A percentile compares a stretch with the other conserved stretches of the same genome.
These are phyloP conservation scores for Listrodromus nycthemerus DNA, from an alignment of 2,888 invertebrate species.

Conservation along the genomic window DNA sequence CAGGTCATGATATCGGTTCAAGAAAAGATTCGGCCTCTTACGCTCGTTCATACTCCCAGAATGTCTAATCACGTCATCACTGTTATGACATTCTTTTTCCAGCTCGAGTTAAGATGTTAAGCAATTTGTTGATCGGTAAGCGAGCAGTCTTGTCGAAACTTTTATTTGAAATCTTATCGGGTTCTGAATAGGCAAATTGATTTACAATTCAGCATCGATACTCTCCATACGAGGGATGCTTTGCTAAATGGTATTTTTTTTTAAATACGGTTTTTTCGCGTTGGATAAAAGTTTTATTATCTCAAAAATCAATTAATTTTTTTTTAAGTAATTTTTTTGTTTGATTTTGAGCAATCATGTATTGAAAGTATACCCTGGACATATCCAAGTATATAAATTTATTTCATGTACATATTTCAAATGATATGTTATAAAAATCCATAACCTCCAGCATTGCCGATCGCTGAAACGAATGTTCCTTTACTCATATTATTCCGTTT, in stretches of 20 bases:
- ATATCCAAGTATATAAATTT: too few species aligned
- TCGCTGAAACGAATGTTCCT: background rate
- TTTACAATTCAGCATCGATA: background rate
- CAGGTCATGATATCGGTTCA: constrained; percentile 53
- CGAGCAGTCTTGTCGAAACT: background rate
- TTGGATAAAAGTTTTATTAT: too few species aligned
- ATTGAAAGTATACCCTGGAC: too few species aligned
- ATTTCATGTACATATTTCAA: too few species aligned
- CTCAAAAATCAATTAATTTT: too few species aligned
- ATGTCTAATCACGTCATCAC: background rate
- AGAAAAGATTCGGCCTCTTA: constrained; percentile 28
- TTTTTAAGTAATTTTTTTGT: too few species aligned
- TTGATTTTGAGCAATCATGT: too few species aligned
- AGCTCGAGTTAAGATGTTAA: background rate
- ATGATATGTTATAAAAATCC: too few species aligned
- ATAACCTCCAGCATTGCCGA: background rate
- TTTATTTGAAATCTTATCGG: background rate
- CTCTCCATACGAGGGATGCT: background rate
- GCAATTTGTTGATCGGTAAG: background rate
- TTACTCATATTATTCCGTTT: background rate
- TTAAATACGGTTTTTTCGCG: too few species aligned
- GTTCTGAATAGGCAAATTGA: background rate
- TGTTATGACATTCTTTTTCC: background rate
- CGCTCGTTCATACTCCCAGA: background rate
- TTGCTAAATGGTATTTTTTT: background rate